phyloP scores from a whole-genome alignment of 64 coral and sea anemone genomes.

The Cladopsammia gracilis region DNA sequence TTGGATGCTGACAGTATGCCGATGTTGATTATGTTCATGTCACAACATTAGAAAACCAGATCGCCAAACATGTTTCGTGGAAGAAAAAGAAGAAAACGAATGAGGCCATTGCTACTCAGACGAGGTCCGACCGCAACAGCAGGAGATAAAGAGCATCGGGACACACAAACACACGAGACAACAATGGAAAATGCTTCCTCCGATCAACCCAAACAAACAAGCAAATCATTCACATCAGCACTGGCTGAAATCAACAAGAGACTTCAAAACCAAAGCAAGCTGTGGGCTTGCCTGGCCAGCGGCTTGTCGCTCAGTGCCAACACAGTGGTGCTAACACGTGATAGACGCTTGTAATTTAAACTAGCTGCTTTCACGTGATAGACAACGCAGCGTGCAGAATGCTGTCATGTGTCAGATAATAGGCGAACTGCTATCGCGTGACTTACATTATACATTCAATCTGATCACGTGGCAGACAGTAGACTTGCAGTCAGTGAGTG shows the following conservation, averaged over 20 bases:
- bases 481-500: too few relatives aligned
- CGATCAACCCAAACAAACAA: background rate
- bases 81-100: constrained; percentile 26
- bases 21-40: background rate
- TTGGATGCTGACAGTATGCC: too few relatives aligned
- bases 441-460: too few relatives aligned
- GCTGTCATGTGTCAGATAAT: too few relatives aligned
- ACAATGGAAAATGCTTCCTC: background rate
- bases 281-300: constrained; percentile 11
- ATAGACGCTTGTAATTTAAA: background rate
- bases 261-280: constrained; percentile 21
- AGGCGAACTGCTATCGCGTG: too few relatives aligned
- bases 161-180: background rate
- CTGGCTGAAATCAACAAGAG: constrained; percentile 25
- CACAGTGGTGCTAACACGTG: background rate
- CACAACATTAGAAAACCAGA: background rate
- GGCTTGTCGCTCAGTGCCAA: background rate
- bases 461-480: too few relatives aligned
- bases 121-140: background rate
- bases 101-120: background rate
- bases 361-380: background rate
- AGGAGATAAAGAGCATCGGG: background rate
- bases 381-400: too few relatives aligned
- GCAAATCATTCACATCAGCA: constrained; percentile 12
- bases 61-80: background rate